Base-by-base conservation (phyloP, 2,797 vertebrate genomes). In the Cephalopachus bancanus region DNA sequence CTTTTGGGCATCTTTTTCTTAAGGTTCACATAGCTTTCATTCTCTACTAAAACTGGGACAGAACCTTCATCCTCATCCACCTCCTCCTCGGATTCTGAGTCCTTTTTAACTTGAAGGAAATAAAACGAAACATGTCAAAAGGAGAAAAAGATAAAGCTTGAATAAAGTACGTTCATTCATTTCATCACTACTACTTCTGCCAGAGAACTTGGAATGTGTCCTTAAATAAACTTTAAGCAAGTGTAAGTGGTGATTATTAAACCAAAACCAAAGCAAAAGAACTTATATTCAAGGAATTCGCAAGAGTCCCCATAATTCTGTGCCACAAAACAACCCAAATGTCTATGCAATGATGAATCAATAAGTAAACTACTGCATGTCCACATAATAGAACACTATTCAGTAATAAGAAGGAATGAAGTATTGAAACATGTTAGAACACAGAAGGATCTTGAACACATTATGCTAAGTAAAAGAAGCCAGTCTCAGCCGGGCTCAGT, bases 21-120 rank as follows among this genome's bases (percentile, higher is more conserved):
- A 96, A 99, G 98, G 97, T 99, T 99, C 96, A 99, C 99, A 0
- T 99, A 99, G 97, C 99, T 99, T 97, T 99, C 99, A 0, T 96
- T 99, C 98, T 99, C 98, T 59, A 99, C 98, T 28, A 98, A 97
- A 93, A 99, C 98, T 33, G 98, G 97, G 62, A 98, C 96, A 37
- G 98, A 98, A 2, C 98, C 98, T 10, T 98, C 98, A 15, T 99
- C 98, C 65, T 98, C 98, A 62, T 99, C 98, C 71, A 99, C 98
- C 0, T 99, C 98, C 89, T 99, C 99, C 78, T 99, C 98, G 44
- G 83, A 87, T 37, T 98, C 98, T 86, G 97, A 90, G 71, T 97
- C 97, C 80, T 96, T 59, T 87, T 97, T 97, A 37, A 94, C 98
- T 99, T 97, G 78, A 98, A 98, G 95, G 64, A 86, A 92, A 96